A percentile compares a stretch with the other conserved stretches of the same genome.
Evolutionary conservation across 2,888 invertebrate genomes (phyloP).

Genomic region (Chorisops tibialis): DNA sequence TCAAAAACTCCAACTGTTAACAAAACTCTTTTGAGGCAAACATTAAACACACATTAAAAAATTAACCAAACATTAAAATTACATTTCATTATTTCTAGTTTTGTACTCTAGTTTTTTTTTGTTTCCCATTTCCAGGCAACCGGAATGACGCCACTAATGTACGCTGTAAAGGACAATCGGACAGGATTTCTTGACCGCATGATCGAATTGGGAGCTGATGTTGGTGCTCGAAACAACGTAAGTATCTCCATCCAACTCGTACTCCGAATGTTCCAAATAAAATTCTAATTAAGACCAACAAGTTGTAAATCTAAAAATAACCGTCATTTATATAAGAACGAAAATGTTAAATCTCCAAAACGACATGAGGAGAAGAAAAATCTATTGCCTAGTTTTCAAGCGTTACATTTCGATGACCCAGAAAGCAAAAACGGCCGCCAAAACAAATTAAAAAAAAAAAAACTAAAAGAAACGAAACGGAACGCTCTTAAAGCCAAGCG

Average conservation of each 20-base stretch:
- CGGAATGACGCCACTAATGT: slow-evolving; percentile 94
- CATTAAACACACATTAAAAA: too few species aligned
- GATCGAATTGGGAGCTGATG: slow-evolving; percentile 88
- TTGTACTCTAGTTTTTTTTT: too few species aligned
- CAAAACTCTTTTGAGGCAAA: too few species aligned
- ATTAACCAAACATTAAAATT: too few species aligned
- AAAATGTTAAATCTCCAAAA: slow-evolving; percentile 4
- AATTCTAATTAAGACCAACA: slow-evolving; percentile 16
- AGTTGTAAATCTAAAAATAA: slow-evolving; percentile 18
- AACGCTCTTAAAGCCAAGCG: too few species aligned
- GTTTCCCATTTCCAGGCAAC: slow-evolving; percentile 65
- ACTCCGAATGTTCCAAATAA: slow-evolving; percentile 13
- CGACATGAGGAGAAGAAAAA: background rate
- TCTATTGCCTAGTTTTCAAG: slow-evolving; percentile 14
- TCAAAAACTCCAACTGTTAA: too few species aligned
- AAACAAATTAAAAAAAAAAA: slow-evolving; percentile 10
- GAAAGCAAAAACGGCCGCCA: slow-evolving; percentile 4
- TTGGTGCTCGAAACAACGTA: slow-evolving; percentile 88
- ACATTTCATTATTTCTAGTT: too few species aligned
- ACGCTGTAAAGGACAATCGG: slow-evolving; percentile 92
- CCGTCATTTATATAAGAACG: background rate
- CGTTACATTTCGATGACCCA: slow-evolving; percentile 13
- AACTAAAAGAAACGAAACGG: background rate
- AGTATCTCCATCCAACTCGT: slow-evolving; percentile 53
- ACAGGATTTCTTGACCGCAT: slow-evolving; percentile 86